A percentile compares a stretch with the other conserved stretches of the same genome.
Evolutionary conservation across 2,888 invertebrate species (phyloP).

Genomic region (Lomographa bimaculata): DNA sequence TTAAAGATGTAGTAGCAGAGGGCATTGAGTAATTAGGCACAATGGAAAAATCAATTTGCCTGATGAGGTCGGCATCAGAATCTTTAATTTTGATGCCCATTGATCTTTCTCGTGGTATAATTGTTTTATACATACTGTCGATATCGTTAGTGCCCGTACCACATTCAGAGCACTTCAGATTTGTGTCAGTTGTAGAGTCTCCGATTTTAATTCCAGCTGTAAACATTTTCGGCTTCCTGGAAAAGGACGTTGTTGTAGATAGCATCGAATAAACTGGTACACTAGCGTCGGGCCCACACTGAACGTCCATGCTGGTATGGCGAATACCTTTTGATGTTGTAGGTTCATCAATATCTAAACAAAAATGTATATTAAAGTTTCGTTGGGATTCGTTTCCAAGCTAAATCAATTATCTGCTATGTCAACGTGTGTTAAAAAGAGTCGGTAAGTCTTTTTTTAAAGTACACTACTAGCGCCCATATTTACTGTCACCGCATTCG

Average conservation of each 20-base stretch:
- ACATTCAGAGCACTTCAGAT: constrained; percentile 41
- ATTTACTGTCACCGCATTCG: too few species aligned
- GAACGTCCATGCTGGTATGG: constrained; percentile 63
- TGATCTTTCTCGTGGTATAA: constrained; percentile 40
- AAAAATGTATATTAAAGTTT: constrained; percentile 14
- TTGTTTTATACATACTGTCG: constrained; percentile 30
- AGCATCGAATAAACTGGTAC: constrained; percentile 40
- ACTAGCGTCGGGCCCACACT: constrained; percentile 66
- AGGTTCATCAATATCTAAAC: constrained; percentile 74
- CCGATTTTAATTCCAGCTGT: constrained; percentile 51
- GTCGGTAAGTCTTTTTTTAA: too few species aligned
- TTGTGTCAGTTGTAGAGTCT: constrained; percentile 39
- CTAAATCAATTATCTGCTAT: too few species aligned
- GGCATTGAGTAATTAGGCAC: constrained; percentile 37
- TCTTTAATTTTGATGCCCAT: constrained; percentile 53
- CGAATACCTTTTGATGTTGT: constrained; percentile 76
- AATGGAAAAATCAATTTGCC: constrained; percentile 27
- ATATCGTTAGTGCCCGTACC: constrained; percentile 42
- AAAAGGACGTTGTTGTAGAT: constrained; percentile 53
- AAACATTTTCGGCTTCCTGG: constrained; percentile 45
- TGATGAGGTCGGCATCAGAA: constrained; percentile 31
- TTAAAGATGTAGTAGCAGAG: constrained; percentile 52
- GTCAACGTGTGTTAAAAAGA: too few species aligned
- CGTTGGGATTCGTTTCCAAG: too few species aligned
- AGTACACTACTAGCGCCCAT: too few species aligned